Base-by-base conservation (phyloP, 2,113 vertebrate genomes). In the Siphamia tubifer region DNA sequence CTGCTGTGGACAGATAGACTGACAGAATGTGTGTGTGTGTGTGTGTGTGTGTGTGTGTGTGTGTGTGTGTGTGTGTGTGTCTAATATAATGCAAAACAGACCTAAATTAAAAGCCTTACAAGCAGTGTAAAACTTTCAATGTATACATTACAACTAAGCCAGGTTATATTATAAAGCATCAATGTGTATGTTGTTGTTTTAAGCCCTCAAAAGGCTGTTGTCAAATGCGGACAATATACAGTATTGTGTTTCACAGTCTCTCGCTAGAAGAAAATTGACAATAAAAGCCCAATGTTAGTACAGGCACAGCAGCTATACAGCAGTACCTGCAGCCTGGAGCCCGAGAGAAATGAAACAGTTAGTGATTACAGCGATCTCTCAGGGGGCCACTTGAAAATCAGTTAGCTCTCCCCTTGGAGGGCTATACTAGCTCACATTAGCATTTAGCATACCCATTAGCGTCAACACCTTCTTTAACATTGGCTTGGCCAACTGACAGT, bases 1-100 rank as follows among this genome's bases (percentile, higher is more conserved):
- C 94, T 91, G 85, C 92, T 95, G 94, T 94, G 93, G 92, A 76
- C 62, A 67, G 77, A 82, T 47, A 68, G 32, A 72, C 13, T 9
- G 38, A 53, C n/a, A 31, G 23, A 27, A 43, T 19, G 36, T 17
- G n/a, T 45, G 30, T 55, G 15, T 52, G 38, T 48, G 39, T 62
- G 45, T 16, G 21, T 21, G 30, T 20, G 35, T 24, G 54, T 19
- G 20, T 66, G 43, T 19, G 42, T 12, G 27, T 56, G 32, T 9
- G 17, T 11, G 20, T 9, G 27, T 27, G 45, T 43, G 49, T 16
- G 52, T 30, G 20, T 16, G 51, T 47, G 23, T 11, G 25, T 12
- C 15, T 3, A n/a, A n/a, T n/a, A n/a, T n/a, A n/a, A n/a, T n/a
- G n/a, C n/a, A n/a, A n/a, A n/a, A n/a, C n/a, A n/a, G n/a, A n/a